Percentiles rank a stretch among this genome's conserved stretches.
phyloP scores from a whole-genome alignment of 2,797 vertebrate species.

The Dendrocincla fuliginosa region DNA sequence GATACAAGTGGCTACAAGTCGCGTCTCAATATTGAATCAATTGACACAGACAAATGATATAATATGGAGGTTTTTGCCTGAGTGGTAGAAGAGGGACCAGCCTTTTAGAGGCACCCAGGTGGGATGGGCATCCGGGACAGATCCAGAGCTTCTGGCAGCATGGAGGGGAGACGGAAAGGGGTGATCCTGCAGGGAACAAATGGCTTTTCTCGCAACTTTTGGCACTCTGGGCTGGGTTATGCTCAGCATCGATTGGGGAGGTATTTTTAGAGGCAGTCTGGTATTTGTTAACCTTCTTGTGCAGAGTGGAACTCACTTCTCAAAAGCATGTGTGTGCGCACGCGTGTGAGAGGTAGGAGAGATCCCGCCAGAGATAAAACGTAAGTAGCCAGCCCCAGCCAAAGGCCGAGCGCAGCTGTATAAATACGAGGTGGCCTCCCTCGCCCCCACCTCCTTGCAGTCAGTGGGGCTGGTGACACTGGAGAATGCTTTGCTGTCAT shows the following conservation, averaged over 20 bases:
- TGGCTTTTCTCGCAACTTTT: background rate
- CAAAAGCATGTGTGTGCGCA: conserved; percentile 23
- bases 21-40: conserved; percentile 64
- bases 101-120: background rate
- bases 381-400: conserved; percentile 58
- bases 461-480: conserved; percentile 75
- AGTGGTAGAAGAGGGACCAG: background rate
- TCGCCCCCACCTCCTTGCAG: background rate
- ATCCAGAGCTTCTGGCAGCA: background rate
- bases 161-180: background rate
- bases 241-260: conserved; percentile 27
- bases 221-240: background rate
- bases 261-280: conserved; percentile 60
- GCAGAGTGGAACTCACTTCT: conserved; percentile 30
- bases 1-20: conserved; percentile 68
- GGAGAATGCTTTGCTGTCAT: conserved; percentile 82
- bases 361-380: conserved; percentile 77
- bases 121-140: background rate
- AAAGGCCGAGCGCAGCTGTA: conserved; percentile 75
- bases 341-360: conserved; percentile 29
- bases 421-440: conserved; percentile 62
- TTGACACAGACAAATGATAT: conserved; percentile 54
- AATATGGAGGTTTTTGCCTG: conserved; percentile 6
- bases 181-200: background rate
- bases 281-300: conserved; percentile 56